These are phyloP conservation scores for Drosophila asahinai DNA, from an alignment of 1,140 invertebrate genomes.

Conservation along the genomic window DNA sequence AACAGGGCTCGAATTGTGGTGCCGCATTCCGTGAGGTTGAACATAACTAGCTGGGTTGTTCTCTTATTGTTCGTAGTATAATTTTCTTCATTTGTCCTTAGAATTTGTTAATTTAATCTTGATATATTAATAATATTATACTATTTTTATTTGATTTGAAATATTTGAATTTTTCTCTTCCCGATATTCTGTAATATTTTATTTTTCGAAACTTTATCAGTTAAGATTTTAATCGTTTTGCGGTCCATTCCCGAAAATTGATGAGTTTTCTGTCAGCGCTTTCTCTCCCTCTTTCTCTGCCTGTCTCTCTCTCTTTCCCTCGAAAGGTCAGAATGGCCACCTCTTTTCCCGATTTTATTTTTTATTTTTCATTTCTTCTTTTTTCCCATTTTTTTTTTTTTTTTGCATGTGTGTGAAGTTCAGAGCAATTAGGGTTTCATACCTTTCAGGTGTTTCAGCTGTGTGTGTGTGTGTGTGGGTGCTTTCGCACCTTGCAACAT, in stretches of 20 bases:
- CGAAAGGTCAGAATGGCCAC: neutral
- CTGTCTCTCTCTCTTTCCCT: no score
- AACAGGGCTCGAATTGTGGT: neutral
- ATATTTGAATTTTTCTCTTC: no score
- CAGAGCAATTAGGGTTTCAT: slow-evolving; percentile 26
- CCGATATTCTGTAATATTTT: no score
- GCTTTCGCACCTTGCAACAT: slow-evolving; percentile 38
- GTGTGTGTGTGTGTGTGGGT: slow-evolving; percentile 1
- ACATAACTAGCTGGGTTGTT: neutral
- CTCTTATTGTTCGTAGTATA: no score
- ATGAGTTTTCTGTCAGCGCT: neutral
- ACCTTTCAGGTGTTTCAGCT: slow-evolving; percentile 10
- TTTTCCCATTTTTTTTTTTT: no score
- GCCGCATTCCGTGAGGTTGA: neutral
- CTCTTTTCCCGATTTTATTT: slow-evolving; percentile 2
- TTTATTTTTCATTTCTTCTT: neutral
- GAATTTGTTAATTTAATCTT: neutral
- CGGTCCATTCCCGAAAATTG: neutral
- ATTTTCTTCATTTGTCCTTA: no score
- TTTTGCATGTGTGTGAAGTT: slow-evolving; percentile 7
- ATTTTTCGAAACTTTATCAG: no score
- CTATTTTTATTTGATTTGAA: neutral
- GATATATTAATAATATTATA: neutral
- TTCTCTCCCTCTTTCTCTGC: no score
- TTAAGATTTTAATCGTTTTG: neutral